A percentile compares a stretch with the other conserved stretches of the same genome.
These are phyloP conservation scores for Dryobates pubescens DNA, from an alignment of 2,797 vertebrate species.

Conservation along the genomic window DNA sequence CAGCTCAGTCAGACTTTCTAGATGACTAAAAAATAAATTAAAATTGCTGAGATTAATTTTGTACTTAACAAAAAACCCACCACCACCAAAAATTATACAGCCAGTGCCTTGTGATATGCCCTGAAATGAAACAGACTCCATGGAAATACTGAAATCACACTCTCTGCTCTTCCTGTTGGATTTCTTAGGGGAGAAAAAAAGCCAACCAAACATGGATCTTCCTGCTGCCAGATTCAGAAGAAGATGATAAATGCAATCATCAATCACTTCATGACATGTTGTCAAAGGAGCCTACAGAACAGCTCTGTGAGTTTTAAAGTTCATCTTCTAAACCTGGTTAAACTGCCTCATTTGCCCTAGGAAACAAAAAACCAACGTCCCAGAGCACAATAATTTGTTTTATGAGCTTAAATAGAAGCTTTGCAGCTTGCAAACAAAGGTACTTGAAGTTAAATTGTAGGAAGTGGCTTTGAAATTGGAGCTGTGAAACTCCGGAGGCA, in stretches of 20 bases:
- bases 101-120: background rate
- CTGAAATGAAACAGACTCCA: conserved; percentile 9
- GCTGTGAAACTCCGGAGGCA: conserved; percentile 22
- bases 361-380: background rate
- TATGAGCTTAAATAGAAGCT: conserved; percentile 1
- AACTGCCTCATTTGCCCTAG: conserved; percentile 5
- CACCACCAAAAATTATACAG: background rate
- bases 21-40: background rate
- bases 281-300: background rate
- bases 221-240: background rate
- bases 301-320: background rate
- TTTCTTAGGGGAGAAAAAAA: background rate
- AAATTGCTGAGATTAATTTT: background rate
- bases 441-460: background rate
- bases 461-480: background rate
- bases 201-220: background rate
- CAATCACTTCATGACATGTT: background rate
- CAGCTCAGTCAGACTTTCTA: background rate
- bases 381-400: background rate
- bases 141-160: background rate
- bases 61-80: background rate
- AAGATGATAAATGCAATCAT: background rate
- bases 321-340: conserved; percentile 12
- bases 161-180: background rate
- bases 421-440: background rate